Conservation (phyloP, 2,888 invertebrate genomes). For the Perizoma flavofasciatum region DNA sequence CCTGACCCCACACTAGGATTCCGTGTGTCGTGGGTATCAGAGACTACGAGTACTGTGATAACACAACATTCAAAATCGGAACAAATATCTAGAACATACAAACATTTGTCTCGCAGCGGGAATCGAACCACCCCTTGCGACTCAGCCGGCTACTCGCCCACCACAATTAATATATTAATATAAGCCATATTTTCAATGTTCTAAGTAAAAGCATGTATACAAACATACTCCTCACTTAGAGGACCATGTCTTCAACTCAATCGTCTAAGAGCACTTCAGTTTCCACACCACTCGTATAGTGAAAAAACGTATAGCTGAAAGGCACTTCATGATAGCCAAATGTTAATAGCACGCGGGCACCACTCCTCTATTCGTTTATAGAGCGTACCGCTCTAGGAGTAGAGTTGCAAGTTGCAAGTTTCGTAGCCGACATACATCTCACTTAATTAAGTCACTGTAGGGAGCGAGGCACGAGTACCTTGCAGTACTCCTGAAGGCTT, state of each 20-base stretch:
- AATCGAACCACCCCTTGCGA: too few relatives aligned
- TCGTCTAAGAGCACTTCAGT: conserved; percentile 26
- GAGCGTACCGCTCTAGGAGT: conserved; percentile 21
- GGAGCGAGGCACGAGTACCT: conserved; percentile 38
- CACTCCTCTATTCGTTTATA: conserved; percentile 9
- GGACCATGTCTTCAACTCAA: conserved; percentile 17
- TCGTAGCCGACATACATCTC: conserved; percentile 37
- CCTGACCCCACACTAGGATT: too few relatives aligned
- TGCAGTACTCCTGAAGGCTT: conserved; percentile 36
- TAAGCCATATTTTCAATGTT: too few relatives aligned
- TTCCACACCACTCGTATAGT: conserved; percentile 26
- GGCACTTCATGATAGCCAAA: conserved; percentile 41
- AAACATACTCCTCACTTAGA: conserved; percentile 8
- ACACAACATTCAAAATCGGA: too few relatives aligned
- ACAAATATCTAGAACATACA: too few relatives aligned
- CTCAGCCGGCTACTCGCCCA: too few relatives aligned
- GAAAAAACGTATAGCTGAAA: conserved; percentile 32
- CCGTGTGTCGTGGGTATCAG: too few relatives aligned
- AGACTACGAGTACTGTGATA: too few relatives aligned
- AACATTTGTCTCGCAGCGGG: too few relatives aligned
- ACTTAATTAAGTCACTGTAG: conserved; percentile 50
- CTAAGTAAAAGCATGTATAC: not conserved
- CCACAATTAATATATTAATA: too few relatives aligned
- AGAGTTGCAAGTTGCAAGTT: conserved; percentile 28
- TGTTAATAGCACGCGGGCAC: conserved; percentile 42